Conservation (phyloP, 2,113 vertebrate species). For the Larimichthys crocea region DNA sequence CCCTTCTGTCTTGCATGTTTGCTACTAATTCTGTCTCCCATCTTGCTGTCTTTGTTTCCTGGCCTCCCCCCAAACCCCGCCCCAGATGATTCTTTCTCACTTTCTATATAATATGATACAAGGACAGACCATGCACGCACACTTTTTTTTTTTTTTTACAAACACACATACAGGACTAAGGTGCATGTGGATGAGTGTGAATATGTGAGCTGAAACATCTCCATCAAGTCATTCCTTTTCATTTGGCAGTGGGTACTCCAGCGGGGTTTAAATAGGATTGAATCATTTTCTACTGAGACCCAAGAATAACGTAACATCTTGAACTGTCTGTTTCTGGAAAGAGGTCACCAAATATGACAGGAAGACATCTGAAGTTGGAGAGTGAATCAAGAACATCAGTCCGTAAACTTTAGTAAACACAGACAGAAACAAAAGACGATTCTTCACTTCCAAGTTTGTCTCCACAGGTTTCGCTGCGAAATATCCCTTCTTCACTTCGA, state of each 20-base stretch:
- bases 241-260: slow-evolving; percentile 48
- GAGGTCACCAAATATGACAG: slow-evolving; percentile 61
- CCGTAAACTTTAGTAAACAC: slow-evolving; percentile 60
- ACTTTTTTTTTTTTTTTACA: not conserved
- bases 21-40: not conserved
- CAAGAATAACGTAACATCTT: slow-evolving; percentile 13
- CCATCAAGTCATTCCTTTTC: slow-evolving; percentile 20
- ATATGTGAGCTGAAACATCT: slow-evolving; percentile 14
- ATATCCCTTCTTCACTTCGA: slow-evolving; percentile 11
- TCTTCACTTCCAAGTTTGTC: slow-evolving; percentile 21
- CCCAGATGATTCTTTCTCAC: not conserved
- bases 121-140: slow-evolving; percentile 38
- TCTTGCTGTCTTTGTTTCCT: not conserved
- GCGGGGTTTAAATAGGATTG: not conserved
- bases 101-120: slow-evolving; percentile 3
- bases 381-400: slow-evolving; percentile 21
- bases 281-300: slow-evolving; percentile 21
- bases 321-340: slow-evolving; percentile 33
- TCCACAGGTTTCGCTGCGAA: slow-evolving; percentile 29
- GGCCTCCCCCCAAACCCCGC: not conserved
- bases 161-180: slow-evolving; percentile 51
- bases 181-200: slow-evolving; percentile 51
- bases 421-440: slow-evolving; percentile 43
- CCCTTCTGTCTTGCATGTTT: not conserved
- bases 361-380: slow-evolving; percentile 66